These are phyloP conservation scores for Eupithecia subfuscata DNA, from an alignment of 2,888 invertebrate genomes.

Conservation along the genomic window DNA sequence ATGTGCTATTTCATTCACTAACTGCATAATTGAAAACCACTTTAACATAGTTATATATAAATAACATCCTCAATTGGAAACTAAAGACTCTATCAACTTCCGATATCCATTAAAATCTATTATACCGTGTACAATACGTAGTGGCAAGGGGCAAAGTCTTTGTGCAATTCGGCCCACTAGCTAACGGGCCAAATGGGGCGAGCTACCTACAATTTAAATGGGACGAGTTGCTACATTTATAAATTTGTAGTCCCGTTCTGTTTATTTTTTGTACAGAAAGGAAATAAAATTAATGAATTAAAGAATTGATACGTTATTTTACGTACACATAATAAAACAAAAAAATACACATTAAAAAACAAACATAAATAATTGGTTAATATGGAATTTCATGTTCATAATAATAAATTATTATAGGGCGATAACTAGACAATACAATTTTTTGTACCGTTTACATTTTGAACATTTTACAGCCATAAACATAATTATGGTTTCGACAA, in stretches of 20 bases:
- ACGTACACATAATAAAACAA: no score
- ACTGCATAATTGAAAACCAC: not conserved
- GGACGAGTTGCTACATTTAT: no score
- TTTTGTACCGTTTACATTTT: no score
- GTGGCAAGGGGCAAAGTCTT: not conserved
- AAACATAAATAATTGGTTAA: not conserved
- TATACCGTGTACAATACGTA: not conserved
- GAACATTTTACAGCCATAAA: no score
- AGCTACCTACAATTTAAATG: no score
- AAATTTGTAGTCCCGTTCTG: not conserved
- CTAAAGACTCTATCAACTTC: constrained; percentile 33
- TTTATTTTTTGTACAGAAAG: not conserved
- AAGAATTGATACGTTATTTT: no score
- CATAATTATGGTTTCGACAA: no score
- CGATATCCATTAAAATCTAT: constrained; percentile 35
- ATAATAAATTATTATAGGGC: no score
- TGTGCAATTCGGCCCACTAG: not conserved
- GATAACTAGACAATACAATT: no score
- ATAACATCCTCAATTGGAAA: constrained; percentile 13
- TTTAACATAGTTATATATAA: not conserved
- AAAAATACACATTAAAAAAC: no score
- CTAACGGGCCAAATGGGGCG: no score
- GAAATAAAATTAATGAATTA: no score
- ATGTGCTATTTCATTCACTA: constrained; percentile 7
- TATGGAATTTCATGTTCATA: not conserved